Conservation (phyloP, 2,888 invertebrate genomes). For the Heliconius hortense region DNA sequence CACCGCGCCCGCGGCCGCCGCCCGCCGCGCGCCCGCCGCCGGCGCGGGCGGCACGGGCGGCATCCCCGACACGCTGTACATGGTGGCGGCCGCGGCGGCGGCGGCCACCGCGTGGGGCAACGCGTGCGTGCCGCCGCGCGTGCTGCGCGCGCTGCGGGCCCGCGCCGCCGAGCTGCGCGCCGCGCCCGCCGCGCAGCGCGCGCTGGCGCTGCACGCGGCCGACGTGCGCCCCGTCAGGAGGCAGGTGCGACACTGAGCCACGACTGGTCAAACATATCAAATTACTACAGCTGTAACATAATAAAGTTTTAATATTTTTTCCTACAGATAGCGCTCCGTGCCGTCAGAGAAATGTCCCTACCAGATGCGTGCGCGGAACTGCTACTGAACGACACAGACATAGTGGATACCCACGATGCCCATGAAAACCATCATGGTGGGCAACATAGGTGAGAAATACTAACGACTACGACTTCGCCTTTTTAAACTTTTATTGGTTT, state of each 20-base stretch:
- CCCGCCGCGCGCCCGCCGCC: slow-evolving; percentile 85
- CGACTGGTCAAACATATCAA: too few species aligned
- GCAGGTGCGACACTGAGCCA: slow-evolving; percentile 63
- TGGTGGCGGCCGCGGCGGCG: slow-evolving; percentile 79
- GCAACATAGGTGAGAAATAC: not conserved
- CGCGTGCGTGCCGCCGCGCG: slow-evolving; percentile 85
- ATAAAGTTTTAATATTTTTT: too few species aligned
- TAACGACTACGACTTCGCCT: not conserved
- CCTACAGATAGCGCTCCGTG: slow-evolving; percentile 89
- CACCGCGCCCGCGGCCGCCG: slow-evolving; percentile 87
- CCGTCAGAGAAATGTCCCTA: slow-evolving; percentile 96
- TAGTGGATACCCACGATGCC: not conserved
- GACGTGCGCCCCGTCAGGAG: slow-evolving; percentile 89
- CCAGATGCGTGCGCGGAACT: slow-evolving; percentile 85
- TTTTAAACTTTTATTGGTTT: not conserved
- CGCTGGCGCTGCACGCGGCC: slow-evolving; percentile 87
- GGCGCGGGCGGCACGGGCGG: slow-evolving; percentile 87
- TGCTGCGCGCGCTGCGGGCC: slow-evolving; percentile 90
- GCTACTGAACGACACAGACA: slow-evolving; percentile 50
- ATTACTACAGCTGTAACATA: too few species aligned
- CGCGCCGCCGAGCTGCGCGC: slow-evolving; percentile 92
- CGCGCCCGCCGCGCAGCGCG: slow-evolving; percentile 90
- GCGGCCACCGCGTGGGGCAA: slow-evolving; percentile 37
- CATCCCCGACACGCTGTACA: slow-evolving; percentile 96
- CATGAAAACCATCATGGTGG: slow-evolving; percentile 47